Conservation (phyloP, 2,113 vertebrate genomes). For the Oncorhynchus kisutch region DNA sequence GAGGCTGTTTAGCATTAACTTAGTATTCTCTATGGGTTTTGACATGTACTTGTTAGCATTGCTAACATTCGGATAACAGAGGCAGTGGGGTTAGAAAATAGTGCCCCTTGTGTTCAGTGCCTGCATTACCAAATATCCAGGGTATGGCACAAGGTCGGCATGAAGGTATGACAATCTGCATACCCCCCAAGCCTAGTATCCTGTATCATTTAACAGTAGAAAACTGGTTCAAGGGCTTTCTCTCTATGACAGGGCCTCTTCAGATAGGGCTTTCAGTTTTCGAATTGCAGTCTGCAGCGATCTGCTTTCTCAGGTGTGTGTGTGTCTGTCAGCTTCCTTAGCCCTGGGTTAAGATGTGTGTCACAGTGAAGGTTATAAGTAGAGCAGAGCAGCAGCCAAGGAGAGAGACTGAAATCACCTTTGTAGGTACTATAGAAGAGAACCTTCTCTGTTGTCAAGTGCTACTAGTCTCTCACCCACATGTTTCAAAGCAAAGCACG, state of each 20-base stretch:
- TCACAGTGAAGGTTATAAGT: too few relatives aligned
- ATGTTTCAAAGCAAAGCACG: slow-evolving; percentile 14
- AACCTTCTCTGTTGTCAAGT: not conserved
- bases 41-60: too few relatives aligned
- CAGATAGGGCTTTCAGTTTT: slow-evolving; percentile 5
- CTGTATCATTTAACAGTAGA: slow-evolving; percentile 23
- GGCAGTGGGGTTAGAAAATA: too few relatives aligned
- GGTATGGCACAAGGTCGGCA: too few relatives aligned
- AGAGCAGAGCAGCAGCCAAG: not conserved
- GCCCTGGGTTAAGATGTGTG: not conserved
- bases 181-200: not conserved
- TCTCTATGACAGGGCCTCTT: slow-evolving; percentile 24
- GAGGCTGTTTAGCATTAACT: too few relatives aligned
- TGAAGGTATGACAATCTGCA: too few relatives aligned
- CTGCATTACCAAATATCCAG: too few relatives aligned
- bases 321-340: not conserved
- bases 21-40: too few relatives aligned
- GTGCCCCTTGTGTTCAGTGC: too few relatives aligned
- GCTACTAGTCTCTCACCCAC: not conserved
- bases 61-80: too few relatives aligned
- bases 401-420: not conserved
- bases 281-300: too few relatives aligned
- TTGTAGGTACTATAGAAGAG: not conserved
- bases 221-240: not conserved
- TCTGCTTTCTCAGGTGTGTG: too few relatives aligned